Conservation (phyloP, 2,797 vertebrate genomes). For the Platalea minor region DNA sequence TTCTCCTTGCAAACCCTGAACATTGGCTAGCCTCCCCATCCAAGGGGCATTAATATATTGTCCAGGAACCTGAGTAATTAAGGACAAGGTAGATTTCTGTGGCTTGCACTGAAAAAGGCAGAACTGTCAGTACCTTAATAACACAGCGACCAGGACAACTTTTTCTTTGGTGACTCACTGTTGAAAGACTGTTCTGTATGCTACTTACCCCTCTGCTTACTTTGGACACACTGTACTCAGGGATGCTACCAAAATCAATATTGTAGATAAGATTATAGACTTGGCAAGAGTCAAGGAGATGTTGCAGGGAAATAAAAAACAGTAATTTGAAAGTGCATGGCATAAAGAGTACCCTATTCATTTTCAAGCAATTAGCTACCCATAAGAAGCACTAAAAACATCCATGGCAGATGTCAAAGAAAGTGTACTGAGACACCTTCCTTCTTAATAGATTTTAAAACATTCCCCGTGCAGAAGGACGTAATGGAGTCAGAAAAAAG, state of each 20-base stretch:
- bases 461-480: not conserved
- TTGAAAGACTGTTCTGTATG: not conserved
- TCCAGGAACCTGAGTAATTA: not conserved
- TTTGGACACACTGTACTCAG: constrained; percentile 31
- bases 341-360: not conserved
- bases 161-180: not conserved
- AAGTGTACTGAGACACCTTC: not conserved
- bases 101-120: not conserved
- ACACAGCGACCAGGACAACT: not conserved
- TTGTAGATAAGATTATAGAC: not conserved
- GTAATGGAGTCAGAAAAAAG: not conserved
- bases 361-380: constrained; percentile 14
- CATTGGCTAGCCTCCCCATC: not conserved
- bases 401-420: not conserved
- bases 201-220: not conserved
- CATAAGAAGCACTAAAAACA: not conserved
- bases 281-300: not conserved
- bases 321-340: not conserved
- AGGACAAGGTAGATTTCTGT: not conserved
- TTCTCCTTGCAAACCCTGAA: not conserved
- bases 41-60: not conserved
- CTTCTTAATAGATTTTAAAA: not conserved
- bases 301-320: not conserved
- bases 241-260: not conserved
- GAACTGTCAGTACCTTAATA: not conserved